Base-by-base conservation (phyloP, 2,797 vertebrate genomes). In the Melanotaenia boesemani region DNA sequence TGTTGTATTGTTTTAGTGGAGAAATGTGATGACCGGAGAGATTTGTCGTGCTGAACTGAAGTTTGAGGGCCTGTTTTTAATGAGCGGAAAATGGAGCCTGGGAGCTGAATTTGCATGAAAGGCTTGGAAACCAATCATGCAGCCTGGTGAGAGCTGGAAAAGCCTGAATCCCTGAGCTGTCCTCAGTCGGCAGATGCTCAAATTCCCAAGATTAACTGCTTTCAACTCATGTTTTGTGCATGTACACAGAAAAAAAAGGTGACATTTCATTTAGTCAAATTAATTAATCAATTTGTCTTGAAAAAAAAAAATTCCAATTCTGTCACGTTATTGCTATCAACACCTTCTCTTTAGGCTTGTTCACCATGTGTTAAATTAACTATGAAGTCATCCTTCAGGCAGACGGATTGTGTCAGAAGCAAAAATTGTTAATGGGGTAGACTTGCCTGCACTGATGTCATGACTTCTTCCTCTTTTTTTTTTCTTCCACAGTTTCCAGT, bases 51-150 rank as follows among this genome's bases (percentile, higher is more conserved):
- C 80, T 62, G 63, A 74, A 78, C 67, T 16, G 1, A 77, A 76
- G 67, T 78, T 80, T 59, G 60, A 59, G 57, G 78, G 78, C 44
- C 76, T 54, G 77, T 64, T 82, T 84, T 86, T 92, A 94, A 94
- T 69, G 82, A 94, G 90, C 8, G 93, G 91, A 94, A 95, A 94
- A 91, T 81, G 52, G 84, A 86, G 78, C 76, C 81, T 82, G 82
- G 74, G 72, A 87, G 86, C 83, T 92, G 81, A 87, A 92, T 92
- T 91, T 91, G 84, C 90, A 90, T 87, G 84, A 71, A 71, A 74
- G 77, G 70, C 86, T 88, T 87, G 91, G 89, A 94, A 94, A 94
- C 55, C 86, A 83, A 92, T 92, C 87, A 77, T n/a, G 54, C 77
- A 87, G 75, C 69, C 74, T 71, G 61, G 76, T 79, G 83, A 71